These are phyloP conservation scores for Smithornis capensis DNA, from an alignment of 2,113 vertebrate genomes.

Conservation along the genomic window DNA sequence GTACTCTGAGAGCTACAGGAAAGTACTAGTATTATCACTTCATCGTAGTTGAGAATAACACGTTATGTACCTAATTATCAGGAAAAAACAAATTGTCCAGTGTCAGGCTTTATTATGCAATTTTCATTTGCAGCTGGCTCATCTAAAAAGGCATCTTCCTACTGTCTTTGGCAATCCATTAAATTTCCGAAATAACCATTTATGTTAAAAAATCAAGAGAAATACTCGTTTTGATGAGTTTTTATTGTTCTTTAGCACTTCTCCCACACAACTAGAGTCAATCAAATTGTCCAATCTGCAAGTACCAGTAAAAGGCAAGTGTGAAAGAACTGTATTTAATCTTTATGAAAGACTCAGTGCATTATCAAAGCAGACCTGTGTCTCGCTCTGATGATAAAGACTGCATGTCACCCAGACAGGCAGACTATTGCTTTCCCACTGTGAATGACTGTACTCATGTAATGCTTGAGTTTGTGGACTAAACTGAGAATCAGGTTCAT, in stretches of 20 bases:
- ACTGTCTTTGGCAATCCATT: background rate
- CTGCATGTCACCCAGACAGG: background rate
- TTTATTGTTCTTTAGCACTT: background rate
- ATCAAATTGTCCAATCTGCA: background rate
- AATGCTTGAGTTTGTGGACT: background rate
- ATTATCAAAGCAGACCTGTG: rapidly evolving
- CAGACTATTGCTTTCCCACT: background rate
- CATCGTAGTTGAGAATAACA: background rate
- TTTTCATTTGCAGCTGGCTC: background rate
- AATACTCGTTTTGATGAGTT: background rate
- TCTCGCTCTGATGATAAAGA: background rate
- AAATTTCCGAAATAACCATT: background rate
- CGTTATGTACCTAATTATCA: background rate
- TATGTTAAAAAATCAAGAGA: background rate
- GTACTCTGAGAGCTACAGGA: background rate
- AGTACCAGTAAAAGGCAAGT: background rate
- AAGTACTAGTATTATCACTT: background rate
- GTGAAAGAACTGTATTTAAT: background rate
- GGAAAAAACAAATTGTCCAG: background rate
- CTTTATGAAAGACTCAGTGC: background rate
- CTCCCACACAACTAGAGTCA: background rate
- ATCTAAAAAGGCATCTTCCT: background rate
- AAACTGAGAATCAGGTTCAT: background rate
- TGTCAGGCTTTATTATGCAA: background rate
- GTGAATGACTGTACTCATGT: background rate